These are phyloP conservation scores for Meda fulgida DNA, from an alignment of 2,797 vertebrate genomes.

Conservation along the genomic window DNA sequence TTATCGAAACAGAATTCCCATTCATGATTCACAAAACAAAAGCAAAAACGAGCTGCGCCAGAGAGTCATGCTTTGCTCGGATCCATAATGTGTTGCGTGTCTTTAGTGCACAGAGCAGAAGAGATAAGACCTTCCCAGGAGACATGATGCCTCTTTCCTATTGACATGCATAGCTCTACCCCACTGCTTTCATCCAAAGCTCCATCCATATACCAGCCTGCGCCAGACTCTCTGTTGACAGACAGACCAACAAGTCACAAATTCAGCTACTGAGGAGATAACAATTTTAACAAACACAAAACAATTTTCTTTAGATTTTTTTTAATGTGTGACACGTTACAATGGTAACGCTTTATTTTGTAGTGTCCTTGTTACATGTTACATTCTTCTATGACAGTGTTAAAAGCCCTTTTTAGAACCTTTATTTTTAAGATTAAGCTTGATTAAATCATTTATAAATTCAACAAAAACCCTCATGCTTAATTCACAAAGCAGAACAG, in stretches of 20 bases:
- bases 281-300: neutral
- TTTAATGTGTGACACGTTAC: neutral
- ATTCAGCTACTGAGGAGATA: slow-evolving; percentile 5
- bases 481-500: slow-evolving; percentile 9
- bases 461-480: neutral
- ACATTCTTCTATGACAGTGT: neutral
- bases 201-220: slow-evolving; percentile 37
- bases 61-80: slow-evolving; percentile 5
- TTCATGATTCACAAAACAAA: neutral
- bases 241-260: neutral
- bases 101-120: slow-evolving; percentile 26
- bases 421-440: neutral
- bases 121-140: slow-evolving; percentile 47
- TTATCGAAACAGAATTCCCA: neutral
- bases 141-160: slow-evolving; percentile 28
- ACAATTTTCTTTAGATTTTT: neutral
- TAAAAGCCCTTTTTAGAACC: neutral
- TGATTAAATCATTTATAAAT: neutral
- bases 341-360: neutral
- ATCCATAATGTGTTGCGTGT: slow-evolving; percentile 15
- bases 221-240: neutral
- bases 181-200: slow-evolving; percentile 21
- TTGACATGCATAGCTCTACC: slow-evolving; percentile 51
- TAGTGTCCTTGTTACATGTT: neutral
- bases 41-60: neutral